phyloP scores from a whole-genome alignment of 37 sponge, comb jelly and placozoan species.

The Chondrosia reniformis region DNA sequence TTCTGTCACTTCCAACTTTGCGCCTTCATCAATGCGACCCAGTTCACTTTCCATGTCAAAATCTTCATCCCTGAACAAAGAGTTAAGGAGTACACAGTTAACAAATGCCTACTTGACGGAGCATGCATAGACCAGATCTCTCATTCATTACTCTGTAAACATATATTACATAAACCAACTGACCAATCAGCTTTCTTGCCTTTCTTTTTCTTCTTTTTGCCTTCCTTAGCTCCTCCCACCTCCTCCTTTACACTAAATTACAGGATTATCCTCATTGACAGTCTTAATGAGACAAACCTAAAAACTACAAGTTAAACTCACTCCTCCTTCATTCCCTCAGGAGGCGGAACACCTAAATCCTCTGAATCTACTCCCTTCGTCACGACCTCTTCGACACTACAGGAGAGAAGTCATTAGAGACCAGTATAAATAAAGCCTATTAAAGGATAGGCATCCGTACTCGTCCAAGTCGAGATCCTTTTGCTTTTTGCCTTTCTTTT shows the following conservation, averaged over 20 bases:
- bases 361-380: too few relatives aligned
- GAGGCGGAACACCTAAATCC: too few relatives aligned
- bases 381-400: too few relatives aligned
- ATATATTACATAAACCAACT: not conserved
- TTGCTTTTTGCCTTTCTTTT: not conserved
- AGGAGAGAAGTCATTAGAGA: too few relatives aligned
- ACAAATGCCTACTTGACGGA: not conserved
- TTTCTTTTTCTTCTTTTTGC: not conserved
- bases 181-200: not conserved
- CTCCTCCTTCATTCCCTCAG: too few relatives aligned
- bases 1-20: too few relatives aligned
- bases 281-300: too few relatives aligned
- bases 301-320: too few relatives aligned
- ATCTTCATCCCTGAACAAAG: constrained; percentile 9
- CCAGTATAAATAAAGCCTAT: too few relatives aligned
- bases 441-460: too few relatives aligned
- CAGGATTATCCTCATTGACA: not conserved
- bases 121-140: not conserved
- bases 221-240: not conserved
- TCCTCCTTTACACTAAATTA: not conserved
- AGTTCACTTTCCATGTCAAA: constrained; percentile 11
- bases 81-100: too few relatives aligned
- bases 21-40: not conserved
- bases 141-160: not conserved
- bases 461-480: not conserved